Base-by-base conservation (phyloP, 2,113 vertebrate genomes). In the Dendrocopos noguchii region DNA sequence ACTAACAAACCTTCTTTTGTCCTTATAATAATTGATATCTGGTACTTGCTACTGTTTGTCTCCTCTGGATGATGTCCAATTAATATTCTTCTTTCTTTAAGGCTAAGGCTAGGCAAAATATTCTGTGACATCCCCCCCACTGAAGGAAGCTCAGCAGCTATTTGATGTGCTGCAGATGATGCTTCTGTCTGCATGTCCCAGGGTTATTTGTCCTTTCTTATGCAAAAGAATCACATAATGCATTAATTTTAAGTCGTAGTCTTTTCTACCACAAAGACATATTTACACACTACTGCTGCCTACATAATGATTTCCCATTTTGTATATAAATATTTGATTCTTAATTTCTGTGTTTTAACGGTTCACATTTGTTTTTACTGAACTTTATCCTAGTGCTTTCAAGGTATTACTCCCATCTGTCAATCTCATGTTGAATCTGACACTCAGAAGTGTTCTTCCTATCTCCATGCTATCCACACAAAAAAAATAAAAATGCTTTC, bases 281-380 rank as follows among this genome's bases (percentile, higher is more conserved):
- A 80, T 88, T 85, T 85, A 85, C 36, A 77, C 6, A 56, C 15
- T 70, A 46, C 33, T 71, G 16, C 28, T 80, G 33, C 36, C 76
- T 85, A 80, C 36, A 68, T 18, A 93, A 5, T 68, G 61, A 95
- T 88, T 94, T 81, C 60, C 31, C 25, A 50, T 77, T 95, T 79
- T 60, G n/a, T 63, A 87, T 0, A 3, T 31, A 76, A 92, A 73
- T 13, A 94, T 47, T 83, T 90, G 15, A 90, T 93, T 74, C 47
- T 36, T 80, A 42, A 66, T 93, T 91, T 83, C 42, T 71, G 83
- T 83, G 20, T 34, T 84, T 53, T 39, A 79, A 76, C 25, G 78
- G 44, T 55, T 66, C 82, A 46, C 42, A 56, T 77, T 94, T 91
- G 63, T 67, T 47, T 87, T 92, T 36, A 94, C 9, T 73, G 46